phyloP scores from a whole-genome alignment of 2,113 vertebrate species.

The Nestor notabilis region DNA sequence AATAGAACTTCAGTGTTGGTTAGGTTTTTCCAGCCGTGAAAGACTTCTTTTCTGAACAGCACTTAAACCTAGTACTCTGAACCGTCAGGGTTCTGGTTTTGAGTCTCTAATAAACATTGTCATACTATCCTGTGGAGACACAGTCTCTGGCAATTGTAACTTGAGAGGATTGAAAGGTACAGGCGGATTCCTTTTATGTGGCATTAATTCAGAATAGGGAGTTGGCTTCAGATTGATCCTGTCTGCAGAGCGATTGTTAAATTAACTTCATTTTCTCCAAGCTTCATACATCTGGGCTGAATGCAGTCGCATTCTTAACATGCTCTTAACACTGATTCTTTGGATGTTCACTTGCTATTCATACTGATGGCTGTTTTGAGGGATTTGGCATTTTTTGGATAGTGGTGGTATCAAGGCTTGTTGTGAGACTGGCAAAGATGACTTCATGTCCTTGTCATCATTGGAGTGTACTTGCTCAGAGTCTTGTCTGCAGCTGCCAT shows the following conservation, averaged over 20 bases:
- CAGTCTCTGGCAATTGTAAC: neutral
- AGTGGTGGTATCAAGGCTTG: neutral
- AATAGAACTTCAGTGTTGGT: rapidly evolving
- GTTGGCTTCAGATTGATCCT: neutral
- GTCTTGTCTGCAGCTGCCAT: neutral
- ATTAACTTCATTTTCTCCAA: neutral
- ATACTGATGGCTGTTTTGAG: neutral
- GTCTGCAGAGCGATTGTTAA: neutral
- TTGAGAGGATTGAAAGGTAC: neutral
- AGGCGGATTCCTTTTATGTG: neutral
- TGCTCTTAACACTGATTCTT: neutral
- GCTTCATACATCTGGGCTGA: neutral
- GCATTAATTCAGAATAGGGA: neutral
- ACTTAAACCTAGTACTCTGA: too few species aligned
- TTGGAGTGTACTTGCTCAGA: rapidly evolving
- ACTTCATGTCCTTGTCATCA: rapidly evolving
- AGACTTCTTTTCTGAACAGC: neutral
- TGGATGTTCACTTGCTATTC: neutral
- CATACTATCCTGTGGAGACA: neutral
- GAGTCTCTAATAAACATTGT: neutral
- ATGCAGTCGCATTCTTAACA: neutral
- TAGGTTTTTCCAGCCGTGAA: neutral
- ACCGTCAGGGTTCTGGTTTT: rapidly evolving
- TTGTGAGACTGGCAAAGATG: neutral
- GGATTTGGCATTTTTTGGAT: neutral